A percentile compares a stretch with the other conserved stretches of the same genome.
These are phyloP conservation scores for Hylaeus anthracinus DNA, from an alignment of 1,140 invertebrate species.

Conservation along the genomic window DNA sequence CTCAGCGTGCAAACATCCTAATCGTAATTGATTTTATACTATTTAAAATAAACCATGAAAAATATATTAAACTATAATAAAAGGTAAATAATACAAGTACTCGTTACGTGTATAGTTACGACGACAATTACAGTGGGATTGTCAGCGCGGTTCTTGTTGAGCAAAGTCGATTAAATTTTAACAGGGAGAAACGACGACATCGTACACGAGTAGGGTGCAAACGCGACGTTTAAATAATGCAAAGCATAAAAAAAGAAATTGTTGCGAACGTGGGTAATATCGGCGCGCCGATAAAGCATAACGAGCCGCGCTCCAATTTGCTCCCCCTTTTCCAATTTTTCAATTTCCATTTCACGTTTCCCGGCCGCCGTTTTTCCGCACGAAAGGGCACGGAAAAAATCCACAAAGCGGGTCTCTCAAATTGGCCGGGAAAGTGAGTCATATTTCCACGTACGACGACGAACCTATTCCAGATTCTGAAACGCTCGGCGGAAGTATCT, in stretches of 20 bases:
- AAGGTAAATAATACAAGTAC: too few relatives aligned
- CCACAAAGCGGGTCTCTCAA: conserved; percentile 56
- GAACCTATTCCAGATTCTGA: background rate
- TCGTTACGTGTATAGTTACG: too few relatives aligned
- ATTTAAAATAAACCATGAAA: too few relatives aligned
- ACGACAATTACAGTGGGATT: too few relatives aligned
- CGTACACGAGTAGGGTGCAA: background rate
- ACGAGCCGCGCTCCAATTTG: conserved; percentile 64
- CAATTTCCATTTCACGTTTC: conserved; percentile 66
- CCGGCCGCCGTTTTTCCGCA: conserved; percentile 59
- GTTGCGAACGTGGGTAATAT: conserved; percentile 56
- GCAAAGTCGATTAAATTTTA: conserved; percentile 11
- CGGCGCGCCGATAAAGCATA: conserved; percentile 66
- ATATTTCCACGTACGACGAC: conserved; percentile 45
- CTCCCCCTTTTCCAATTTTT: conserved; percentile 67
- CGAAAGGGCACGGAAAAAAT: conserved; percentile 60
- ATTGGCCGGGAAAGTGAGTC: conserved; percentile 67
- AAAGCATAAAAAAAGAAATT: conserved; percentile 24
- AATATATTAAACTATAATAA: too few relatives aligned
- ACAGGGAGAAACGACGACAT: conserved; percentile 17
- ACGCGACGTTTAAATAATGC: conserved; percentile 30
- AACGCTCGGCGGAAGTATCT: conserved; percentile 28
- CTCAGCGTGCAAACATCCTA: too few relatives aligned
- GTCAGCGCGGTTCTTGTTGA: background rate
- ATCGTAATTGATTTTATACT: too few relatives aligned